These are phyloP conservation scores for Philereme transversata DNA, from an alignment of 2,888 invertebrate genomes.

Conservation along the genomic window DNA sequence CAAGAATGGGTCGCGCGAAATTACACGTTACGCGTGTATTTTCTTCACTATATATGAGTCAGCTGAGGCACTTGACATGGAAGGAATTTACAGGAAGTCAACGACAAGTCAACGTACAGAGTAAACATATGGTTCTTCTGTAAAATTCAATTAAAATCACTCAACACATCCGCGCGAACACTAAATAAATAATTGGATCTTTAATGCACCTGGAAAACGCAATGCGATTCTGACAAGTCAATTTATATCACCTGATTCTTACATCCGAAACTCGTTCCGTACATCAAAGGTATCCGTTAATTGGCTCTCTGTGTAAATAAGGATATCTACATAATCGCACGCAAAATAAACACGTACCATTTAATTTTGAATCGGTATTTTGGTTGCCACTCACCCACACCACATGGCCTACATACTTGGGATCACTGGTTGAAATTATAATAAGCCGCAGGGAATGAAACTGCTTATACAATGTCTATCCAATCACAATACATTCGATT, in stretches of 20 bases:
- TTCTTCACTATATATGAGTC: too few species aligned
- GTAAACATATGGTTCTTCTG: background rate
- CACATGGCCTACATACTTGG: conserved; percentile 22
- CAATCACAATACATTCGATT: conserved; percentile 33
- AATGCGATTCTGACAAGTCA: conserved; percentile 64
- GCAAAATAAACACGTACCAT: conserved; percentile 39
- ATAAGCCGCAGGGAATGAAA: conserved; percentile 6
- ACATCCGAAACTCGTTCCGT: conserved; percentile 69
- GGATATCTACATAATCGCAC: conserved; percentile 42
- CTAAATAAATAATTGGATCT: conserved; percentile 60
- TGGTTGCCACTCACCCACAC: conserved; percentile 23
- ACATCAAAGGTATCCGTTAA: conserved; percentile 77
- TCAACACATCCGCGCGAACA: conserved; percentile 35
- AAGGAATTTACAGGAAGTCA: background rate
- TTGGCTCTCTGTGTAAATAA: conserved; percentile 56
- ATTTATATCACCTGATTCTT: conserved; percentile 71
- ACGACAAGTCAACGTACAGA: background rate
- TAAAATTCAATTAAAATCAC: conserved; percentile 21
- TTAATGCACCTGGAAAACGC: conserved; percentile 62
- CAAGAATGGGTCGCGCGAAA: too few species aligned
- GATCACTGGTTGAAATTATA: conserved; percentile 5
- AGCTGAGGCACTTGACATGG: background rate
- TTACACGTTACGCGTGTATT: too few species aligned
- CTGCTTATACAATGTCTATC: conserved; percentile 8
- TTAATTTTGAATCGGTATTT: conserved; percentile 31